Percentiles rank a stretch among this genome's conserved stretches.
Conservation (phyloP, 23 tunicate genomes). For the Styela clava region DNA sequence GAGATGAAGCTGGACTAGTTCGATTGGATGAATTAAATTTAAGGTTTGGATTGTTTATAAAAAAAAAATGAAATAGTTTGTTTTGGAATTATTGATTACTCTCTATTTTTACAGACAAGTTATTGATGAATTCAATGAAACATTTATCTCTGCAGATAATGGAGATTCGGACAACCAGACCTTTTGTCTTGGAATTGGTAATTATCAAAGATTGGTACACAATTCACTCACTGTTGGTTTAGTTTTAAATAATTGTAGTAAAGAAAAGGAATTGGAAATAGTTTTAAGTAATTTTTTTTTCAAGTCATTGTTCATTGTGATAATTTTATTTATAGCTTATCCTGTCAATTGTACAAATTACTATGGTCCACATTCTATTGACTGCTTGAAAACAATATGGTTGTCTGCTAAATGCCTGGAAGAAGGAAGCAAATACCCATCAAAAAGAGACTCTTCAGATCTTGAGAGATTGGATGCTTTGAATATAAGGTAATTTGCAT, state of each 20-base stretch:
- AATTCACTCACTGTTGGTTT: too few species aligned
- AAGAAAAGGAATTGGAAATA: too few species aligned
- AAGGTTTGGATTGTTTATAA: too few species aligned
- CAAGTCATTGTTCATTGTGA: too few species aligned
- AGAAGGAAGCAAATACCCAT: constrained; percentile 20
- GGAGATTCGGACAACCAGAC: constrained; percentile 1
- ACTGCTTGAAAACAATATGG: constrained; percentile 25
- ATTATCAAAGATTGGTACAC: too few species aligned
- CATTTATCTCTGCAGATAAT: not conserved
- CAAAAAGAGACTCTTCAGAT: not conserved
- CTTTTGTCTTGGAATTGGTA: constrained; percentile 21
- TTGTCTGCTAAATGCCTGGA: not conserved
- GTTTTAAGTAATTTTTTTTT: not conserved
- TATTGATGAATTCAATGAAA: not conserved
- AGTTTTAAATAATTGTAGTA: too few species aligned
- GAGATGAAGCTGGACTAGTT: not conserved
- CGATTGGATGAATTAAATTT: not conserved
- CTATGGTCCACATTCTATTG: constrained; percentile 20
- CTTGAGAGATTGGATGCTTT: not conserved
- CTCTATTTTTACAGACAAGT: not conserved
- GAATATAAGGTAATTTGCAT: not conserved
- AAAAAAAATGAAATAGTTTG: too few species aligned
- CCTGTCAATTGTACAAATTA: constrained; percentile 5
- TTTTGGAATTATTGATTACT: too few species aligned
- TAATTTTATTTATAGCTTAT: not conserved